Percentiles rank a stretch among this genome's conserved stretches.
These are phyloP conservation scores for Phaetusa simplex DNA, from an alignment of 2,113 vertebrate species.

Conservation along the genomic window DNA sequence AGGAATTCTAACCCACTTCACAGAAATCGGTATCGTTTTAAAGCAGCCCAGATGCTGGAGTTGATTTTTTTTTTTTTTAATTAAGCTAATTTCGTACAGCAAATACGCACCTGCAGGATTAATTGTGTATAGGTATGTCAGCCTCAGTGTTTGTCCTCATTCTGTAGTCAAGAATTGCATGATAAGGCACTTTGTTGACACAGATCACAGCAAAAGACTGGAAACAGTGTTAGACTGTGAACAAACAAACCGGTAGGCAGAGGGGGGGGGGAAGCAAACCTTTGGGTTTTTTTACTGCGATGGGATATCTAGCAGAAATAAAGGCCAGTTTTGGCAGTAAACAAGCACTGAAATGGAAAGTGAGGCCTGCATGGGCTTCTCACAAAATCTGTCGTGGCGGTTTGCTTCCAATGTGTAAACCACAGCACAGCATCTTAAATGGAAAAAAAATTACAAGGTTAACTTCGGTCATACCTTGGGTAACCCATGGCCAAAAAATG, in stretches of 20 bases:
- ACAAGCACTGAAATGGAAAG: background rate
- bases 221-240: background rate
- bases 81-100: background rate
- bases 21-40: background rate
- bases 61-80: background rate
- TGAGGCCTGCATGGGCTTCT: background rate
- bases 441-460: background rate
- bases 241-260: background rate
- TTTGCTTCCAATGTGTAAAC: background rate
- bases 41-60: background rate
- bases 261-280: background rate
- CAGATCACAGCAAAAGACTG: background rate
- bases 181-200: background rate
- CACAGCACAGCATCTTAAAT: background rate
- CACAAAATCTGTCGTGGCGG: rapidly evolving
- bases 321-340: background rate
- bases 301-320: background rate
- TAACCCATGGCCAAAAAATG: background rate
- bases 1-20: background rate
- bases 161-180: background rate
- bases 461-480: background rate
- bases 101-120: background rate
- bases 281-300: background rate
- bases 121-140: background rate
- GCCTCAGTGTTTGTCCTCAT: background rate